phyloP scores from a whole-genome alignment of 2,797 vertebrate species.

The Sciurus carolinensis region DNA sequence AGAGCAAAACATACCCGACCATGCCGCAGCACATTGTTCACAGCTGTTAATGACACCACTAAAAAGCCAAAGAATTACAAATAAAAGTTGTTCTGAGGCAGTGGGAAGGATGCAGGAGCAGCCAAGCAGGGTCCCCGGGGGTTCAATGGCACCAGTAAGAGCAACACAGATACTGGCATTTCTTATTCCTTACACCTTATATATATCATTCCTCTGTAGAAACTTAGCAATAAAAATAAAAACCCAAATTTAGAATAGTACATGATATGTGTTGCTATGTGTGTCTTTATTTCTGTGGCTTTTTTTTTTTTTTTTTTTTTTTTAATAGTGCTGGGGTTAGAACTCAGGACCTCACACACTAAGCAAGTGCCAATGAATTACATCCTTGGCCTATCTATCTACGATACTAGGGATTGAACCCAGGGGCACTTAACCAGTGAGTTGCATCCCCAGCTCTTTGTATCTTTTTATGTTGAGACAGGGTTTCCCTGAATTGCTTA shows the following conservation, averaged over 20 bases:
- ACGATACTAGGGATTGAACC: neutral
- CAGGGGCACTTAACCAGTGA: neutral
- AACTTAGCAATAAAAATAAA: conserved; percentile 25
- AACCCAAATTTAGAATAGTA: neutral
- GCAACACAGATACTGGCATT: neutral
- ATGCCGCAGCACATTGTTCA: neutral
- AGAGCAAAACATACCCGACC: neutral
- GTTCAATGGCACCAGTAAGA: neutral
- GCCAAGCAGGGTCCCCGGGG: no score
- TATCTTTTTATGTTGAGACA: neutral
- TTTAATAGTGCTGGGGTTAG: no score
- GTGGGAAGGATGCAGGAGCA: neutral
- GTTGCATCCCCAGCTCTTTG: neutral
- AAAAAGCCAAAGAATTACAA: neutral
- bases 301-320: neutral
- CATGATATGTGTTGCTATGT: neutral
- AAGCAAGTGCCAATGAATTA: no score
- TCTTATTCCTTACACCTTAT: neutral
- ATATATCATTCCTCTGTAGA: neutral
- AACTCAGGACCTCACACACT: no score
- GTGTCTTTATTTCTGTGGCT: neutral
- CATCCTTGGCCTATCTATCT: no score
- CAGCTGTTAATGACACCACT: neutral
- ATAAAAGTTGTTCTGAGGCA: neutral
- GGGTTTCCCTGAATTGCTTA: neutral